phyloP scores from a whole-genome alignment of 1,140 invertebrate species.

The Ceratina australensis region DNA sequence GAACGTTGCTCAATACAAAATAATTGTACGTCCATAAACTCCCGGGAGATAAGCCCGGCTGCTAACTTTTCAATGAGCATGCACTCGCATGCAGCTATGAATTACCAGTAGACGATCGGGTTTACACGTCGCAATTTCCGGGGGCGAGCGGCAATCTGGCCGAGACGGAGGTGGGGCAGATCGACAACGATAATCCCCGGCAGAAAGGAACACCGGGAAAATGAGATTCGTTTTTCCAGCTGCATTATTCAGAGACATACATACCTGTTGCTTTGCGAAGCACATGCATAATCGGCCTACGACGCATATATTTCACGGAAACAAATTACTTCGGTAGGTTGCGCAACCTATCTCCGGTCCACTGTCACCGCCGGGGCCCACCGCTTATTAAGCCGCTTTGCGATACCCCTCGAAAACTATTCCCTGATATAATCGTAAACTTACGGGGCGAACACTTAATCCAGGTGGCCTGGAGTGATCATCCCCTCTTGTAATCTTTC shows the following conservation, averaged over 20 bases:
- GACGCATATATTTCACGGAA: slow-evolving; percentile 36
- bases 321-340: slow-evolving; percentile 27
- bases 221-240: slow-evolving; percentile 23
- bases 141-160: not conserved
- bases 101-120: not conserved
- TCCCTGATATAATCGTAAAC: slow-evolving; percentile 21
- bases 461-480: not conserved
- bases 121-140: not conserved
- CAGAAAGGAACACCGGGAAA: not conserved
- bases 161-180: not conserved
- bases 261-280: slow-evolving; percentile 41
- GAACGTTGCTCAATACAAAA: too few species aligned
- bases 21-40: not conserved
- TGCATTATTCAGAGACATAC: slow-evolving; percentile 16
- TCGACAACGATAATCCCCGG: not conserved
- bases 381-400: slow-evolving; percentile 10
- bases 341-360: not conserved
- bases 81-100: not conserved
- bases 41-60: not conserved
- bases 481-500: too few species aligned
- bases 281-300: slow-evolving; percentile 43
- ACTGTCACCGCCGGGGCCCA: not conserved
- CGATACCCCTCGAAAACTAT: slow-evolving; percentile 26
- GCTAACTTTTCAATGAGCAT: not conserved
- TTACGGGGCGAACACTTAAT: slow-evolving; percentile 4